Percentiles rank a stretch among this genome's conserved stretches.
Conservation (phyloP, 2,888 invertebrate genomes). For the Miltochrista miniata region DNA sequence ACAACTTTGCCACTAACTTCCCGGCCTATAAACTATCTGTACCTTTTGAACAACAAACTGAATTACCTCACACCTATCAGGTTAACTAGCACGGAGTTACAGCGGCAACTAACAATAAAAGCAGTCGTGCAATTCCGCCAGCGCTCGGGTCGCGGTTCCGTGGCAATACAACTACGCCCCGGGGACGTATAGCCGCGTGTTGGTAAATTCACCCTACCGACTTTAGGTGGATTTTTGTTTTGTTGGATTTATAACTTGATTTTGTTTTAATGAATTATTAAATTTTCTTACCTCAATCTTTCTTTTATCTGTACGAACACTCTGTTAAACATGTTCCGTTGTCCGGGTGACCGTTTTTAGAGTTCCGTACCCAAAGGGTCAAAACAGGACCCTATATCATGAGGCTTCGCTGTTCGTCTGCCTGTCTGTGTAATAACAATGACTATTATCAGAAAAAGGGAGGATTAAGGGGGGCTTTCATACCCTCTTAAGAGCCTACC, state of each 20-base stretch:
- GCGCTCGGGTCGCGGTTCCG: constrained; percentile 35
- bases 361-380: too few relatives aligned
- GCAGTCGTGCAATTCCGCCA: constrained; percentile 42
- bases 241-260: constrained; percentile 10
- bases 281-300: too few relatives aligned
- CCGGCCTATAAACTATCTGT: background rate
- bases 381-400: too few relatives aligned
- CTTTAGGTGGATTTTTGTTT: constrained; percentile 29
- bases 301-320: too few relatives aligned
- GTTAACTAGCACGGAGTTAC: constrained; percentile 46
- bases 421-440: too few relatives aligned
- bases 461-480: too few relatives aligned
- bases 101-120: constrained; percentile 46
- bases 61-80: constrained; percentile 39
- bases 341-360: too few relatives aligned
- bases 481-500: too few relatives aligned
- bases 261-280: constrained; percentile 10
- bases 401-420: too few relatives aligned
- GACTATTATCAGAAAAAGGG: too few relatives aligned
- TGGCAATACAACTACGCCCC: constrained; percentile 38
- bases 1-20: background rate
- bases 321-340: too few relatives aligned
- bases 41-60: constrained; percentile 23
- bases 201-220: constrained; percentile 29
- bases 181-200: constrained; percentile 33